Evolutionary conservation across 2,797 vertebrate genomes (phyloP).

Genomic region (Amazona finschi): DNA sequence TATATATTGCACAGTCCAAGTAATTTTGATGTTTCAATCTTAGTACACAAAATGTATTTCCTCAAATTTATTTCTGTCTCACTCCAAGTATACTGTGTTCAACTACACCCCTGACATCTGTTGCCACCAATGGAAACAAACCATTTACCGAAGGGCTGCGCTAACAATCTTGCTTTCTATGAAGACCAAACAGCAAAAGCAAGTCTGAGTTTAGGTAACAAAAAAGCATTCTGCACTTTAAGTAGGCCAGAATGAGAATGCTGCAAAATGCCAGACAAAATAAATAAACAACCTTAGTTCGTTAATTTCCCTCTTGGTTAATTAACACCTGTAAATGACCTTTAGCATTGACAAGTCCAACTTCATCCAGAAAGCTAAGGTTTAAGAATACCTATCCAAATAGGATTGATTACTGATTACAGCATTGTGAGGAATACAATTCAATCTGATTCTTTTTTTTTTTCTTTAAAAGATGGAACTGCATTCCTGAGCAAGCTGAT

Average conservation of each 20-base stretch:
- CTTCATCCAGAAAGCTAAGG: conserved; percentile 85
- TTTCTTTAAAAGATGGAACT: not conserved
- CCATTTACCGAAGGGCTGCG: not conserved
- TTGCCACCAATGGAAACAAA: not conserved
- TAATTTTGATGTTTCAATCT: not conserved
- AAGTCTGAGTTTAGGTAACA: not conserved
- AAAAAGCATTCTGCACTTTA: not conserved
- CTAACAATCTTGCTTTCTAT: not conserved
- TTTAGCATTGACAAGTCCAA: conserved; percentile 82
- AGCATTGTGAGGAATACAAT: conserved; percentile 24
- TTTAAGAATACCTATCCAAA: conserved; percentile 82
- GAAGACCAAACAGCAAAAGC: not conserved
- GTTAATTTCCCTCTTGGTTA: conserved; percentile 87
- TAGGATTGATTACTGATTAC: conserved; percentile 81
- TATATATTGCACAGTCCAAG: not conserved
- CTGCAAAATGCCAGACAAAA: conserved; percentile 78
- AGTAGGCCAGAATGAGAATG: not conserved
- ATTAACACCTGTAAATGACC: conserved; percentile 85
- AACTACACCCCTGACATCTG: not conserved
- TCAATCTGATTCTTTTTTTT: conserved; percentile 3
- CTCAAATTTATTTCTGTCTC: not conserved
- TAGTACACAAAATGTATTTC: not conserved
- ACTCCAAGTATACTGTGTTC: not conserved
- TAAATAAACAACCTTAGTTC: conserved; percentile 74
- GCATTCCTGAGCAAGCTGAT: not conserved